Percentiles rank a stretch among this genome's conserved stretches.
Conservation (phyloP, 2,113 vertebrate species). For the Prunella himalayana region DNA sequence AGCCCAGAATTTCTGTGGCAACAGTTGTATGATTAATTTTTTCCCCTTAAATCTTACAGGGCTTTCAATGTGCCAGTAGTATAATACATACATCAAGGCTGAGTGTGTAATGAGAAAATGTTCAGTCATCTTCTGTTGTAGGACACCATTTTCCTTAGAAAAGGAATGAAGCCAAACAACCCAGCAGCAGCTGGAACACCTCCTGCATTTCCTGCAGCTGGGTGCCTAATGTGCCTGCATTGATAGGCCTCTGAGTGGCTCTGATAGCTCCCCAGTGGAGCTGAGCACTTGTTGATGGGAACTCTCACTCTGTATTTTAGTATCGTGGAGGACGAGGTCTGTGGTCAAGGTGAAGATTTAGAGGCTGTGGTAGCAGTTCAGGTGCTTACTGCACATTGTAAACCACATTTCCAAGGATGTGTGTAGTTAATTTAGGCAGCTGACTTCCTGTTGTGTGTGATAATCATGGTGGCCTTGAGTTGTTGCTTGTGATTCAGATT, state of each 20-base stretch:
- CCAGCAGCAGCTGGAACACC: background rate
- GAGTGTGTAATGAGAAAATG: background rate
- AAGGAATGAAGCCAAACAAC: background rate
- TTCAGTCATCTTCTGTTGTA: background rate
- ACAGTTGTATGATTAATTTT: background rate
- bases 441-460: background rate
- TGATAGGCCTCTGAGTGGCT: background rate
- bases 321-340: background rate
- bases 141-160: background rate
- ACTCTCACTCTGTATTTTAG: background rate
- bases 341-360: background rate
- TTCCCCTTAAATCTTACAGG: background rate
- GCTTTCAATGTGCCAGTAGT: background rate
- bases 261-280: background rate
- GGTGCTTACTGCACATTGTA: background rate
- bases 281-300: background rate
- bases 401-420: background rate
- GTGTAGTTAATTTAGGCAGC: background rate
- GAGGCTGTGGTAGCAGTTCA: background rate
- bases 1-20: background rate
- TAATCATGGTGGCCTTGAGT: background rate
- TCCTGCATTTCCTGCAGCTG: background rate
- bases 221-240: rapidly evolving
- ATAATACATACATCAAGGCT: background rate
- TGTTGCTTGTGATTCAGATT: background rate